Evolutionary conservation across 2,888 invertebrate species (phyloP), one percentile per base, ranked within the genome.

Genomic region (Thysanoteuthis rhombus): DNA sequence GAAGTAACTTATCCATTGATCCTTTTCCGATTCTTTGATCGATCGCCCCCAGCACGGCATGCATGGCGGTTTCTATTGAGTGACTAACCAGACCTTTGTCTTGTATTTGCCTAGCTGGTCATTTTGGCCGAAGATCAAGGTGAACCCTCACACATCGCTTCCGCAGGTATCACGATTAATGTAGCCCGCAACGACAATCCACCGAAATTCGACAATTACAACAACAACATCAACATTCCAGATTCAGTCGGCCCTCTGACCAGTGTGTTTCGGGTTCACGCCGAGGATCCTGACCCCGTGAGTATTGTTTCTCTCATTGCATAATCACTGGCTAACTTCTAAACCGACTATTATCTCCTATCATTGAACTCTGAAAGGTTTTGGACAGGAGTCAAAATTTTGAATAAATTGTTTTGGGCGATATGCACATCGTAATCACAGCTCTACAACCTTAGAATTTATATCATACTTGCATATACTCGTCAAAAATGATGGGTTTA

Each of bases 111-210:
- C 42, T 94, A 95, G 95, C 94, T 96, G 94, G 95, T 94, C 19
- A 95, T 96, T 12, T 93, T 95, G 42, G 96, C 96, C 12, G 95
- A 94, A 92, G 96, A 96, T 94, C 93, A 94, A 93, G 94, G 94
- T 3, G 94, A 95, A 36, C 95, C 95, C 0, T 75, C 94, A 0
- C 94, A 95, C 92, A 95, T 93, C 28, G 95, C 94, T 40, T 94
- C 95, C 12, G 95, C 96, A 25, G 93, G 91, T 25, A 95, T 96
- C 2, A 95, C 94, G 1, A 95, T 97, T 22, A 94, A 93, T 38
- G 96, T 97, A 8, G 93, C 93, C 5, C 95, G 96, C 38, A 97
- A 97, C 93, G 95, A 96, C n/a, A 95, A 96, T 93, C 94, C 94
- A 32, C 97, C 97, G 12, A 93, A 93, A 12, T 96, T 97, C 94